Evolutionary conservation across 2,113 vertebrate genomes (phyloP).

Genomic region (Mus spicilegus): DNA sequence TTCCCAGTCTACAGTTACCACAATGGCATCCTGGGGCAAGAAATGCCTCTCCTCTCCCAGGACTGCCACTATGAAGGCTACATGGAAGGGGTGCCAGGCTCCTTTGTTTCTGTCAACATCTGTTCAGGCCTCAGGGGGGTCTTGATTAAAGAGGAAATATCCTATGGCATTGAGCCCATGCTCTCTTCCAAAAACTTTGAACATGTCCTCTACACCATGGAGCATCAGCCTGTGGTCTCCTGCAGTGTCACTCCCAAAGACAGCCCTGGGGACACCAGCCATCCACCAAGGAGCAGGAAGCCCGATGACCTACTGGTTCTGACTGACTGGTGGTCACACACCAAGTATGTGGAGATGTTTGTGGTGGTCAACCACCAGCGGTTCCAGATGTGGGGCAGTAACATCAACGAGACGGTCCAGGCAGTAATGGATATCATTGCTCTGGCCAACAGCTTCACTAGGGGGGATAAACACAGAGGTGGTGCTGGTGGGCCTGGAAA

Average conservation of each 20-base stretch:
- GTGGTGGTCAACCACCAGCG: constrained; percentile 73
- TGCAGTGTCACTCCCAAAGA: constrained; percentile 45
- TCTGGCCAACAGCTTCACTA: constrained; percentile 78
- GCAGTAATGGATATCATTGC: constrained; percentile 70
- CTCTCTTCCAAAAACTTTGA: constrained; percentile 51
- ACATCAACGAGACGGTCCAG: constrained; percentile 46
- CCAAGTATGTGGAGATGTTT: constrained; percentile 80
- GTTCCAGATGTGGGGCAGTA: constrained; percentile 75
- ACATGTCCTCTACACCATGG: constrained; percentile 68
- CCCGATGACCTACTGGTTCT: neutral
- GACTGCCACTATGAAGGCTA: constrained; percentile 81
- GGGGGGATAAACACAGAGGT: constrained; percentile 70
- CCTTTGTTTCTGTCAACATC: constrained; percentile 70
- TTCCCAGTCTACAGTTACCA: constrained; percentile 73
- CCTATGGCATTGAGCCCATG: constrained; percentile 77
- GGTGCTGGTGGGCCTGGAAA: constrained; percentile 75
- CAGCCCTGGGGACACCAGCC: neutral
- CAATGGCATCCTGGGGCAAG: neutral
- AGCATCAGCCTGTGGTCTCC: neutral
- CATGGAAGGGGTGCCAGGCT: constrained; percentile 69
- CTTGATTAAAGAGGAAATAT: constrained; percentile 67
- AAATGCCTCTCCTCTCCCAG: neutral
- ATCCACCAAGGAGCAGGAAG: neutral
- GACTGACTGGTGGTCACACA: constrained; percentile 45
- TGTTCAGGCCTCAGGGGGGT: constrained; percentile 82